Percentiles rank a stretch among this genome's conserved stretches.
phyloP scores from a whole-genome alignment of 2,797 vertebrate genomes.

The Harpagifer antarcticus region DNA sequence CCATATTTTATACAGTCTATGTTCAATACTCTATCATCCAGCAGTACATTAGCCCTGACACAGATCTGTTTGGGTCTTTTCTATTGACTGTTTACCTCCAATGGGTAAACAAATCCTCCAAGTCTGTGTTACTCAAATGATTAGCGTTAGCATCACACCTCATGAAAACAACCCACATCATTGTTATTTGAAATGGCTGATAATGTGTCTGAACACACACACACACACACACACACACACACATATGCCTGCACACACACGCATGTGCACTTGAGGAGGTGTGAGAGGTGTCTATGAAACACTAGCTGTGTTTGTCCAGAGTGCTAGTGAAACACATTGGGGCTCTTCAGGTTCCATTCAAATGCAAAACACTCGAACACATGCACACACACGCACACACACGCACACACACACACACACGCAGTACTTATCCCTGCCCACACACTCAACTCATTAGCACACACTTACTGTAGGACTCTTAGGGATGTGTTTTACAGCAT shows the following conservation, averaged over 20 bases:
- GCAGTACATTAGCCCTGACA: too few relatives aligned
- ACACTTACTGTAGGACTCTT: slow-evolving; percentile 39
- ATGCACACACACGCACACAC: neutral
- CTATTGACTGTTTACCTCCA: neutral
- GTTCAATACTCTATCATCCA: too few relatives aligned
- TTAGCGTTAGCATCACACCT: neutral
- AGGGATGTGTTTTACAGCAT: slow-evolving; percentile 30
- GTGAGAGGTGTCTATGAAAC: slow-evolving; percentile 62
- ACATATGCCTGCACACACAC: neutral
- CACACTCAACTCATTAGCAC: slow-evolving; percentile 61
- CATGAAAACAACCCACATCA: slow-evolving; percentile 20
- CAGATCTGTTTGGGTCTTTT: neutral
- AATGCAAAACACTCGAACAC: slow-evolving; percentile 61
- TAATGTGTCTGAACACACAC: slow-evolving; percentile 32
- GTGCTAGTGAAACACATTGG: slow-evolving; percentile 57
- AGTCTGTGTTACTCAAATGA: neutral
- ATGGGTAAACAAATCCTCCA: slow-evolving; percentile 5
- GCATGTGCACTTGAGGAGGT: slow-evolving; percentile 34
- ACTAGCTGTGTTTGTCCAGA: slow-evolving; percentile 66
- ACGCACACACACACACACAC: neutral
- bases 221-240: slow-evolving; percentile 4
- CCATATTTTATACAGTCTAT: too few relatives aligned
- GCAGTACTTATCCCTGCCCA: slow-evolving; percentile 49
- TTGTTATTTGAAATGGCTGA: slow-evolving; percentile 23
- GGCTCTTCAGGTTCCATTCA: slow-evolving; percentile 69